Evolutionary conservation across 2,888 invertebrate genomes (phyloP).

Genomic region (Blastobasis lacticolella): DNA sequence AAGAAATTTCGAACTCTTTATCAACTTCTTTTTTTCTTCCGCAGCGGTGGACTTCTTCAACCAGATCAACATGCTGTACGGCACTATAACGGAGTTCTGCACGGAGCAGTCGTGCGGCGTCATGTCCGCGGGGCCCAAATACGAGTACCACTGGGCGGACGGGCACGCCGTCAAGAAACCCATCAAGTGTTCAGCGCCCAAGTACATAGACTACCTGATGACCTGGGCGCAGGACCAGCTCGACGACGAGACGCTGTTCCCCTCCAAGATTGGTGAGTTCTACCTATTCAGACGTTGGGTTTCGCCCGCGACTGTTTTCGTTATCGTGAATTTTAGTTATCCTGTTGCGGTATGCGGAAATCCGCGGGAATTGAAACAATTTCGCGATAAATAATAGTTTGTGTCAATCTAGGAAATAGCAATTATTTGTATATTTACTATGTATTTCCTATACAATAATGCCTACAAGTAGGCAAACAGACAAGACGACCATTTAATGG

Average conservation of each 20-base stretch:
- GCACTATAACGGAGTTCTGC: constrained; percentile 99
- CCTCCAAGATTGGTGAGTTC: constrained; percentile 88
- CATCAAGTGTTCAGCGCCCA: constrained; percentile 98
- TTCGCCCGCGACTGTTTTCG: too few species aligned
- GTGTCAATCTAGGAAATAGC: too few species aligned
- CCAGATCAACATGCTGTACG: constrained; percentile 99
- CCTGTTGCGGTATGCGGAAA: too few species aligned
- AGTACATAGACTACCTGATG: constrained; percentile 99
- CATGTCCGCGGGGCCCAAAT: constrained; percentile 99
- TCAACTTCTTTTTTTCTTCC: constrained; percentile 25
- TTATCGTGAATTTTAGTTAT: too few species aligned
- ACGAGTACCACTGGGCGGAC: constrained; percentile 99
- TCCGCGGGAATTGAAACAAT: too few species aligned
- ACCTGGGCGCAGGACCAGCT: constrained; percentile 99
- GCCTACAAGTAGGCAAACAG: too few species aligned
- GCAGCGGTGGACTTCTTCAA: constrained; percentile 99
- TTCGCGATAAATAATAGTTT: too few species aligned
- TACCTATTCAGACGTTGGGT: too few species aligned
- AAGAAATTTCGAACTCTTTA: too few species aligned
- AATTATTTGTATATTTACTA: too few species aligned
- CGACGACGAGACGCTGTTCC: constrained; percentile 98
- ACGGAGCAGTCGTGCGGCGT: constrained; percentile 97
- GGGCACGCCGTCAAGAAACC: constrained; percentile 98
- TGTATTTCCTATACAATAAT: too few species aligned
- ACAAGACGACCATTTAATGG: too few species aligned